Percentiles rank a stretch among this genome's conserved stretches.
Conservation (phyloP, 2,888 invertebrate genomes). For the Sphaerophoria rueppellii region DNA sequence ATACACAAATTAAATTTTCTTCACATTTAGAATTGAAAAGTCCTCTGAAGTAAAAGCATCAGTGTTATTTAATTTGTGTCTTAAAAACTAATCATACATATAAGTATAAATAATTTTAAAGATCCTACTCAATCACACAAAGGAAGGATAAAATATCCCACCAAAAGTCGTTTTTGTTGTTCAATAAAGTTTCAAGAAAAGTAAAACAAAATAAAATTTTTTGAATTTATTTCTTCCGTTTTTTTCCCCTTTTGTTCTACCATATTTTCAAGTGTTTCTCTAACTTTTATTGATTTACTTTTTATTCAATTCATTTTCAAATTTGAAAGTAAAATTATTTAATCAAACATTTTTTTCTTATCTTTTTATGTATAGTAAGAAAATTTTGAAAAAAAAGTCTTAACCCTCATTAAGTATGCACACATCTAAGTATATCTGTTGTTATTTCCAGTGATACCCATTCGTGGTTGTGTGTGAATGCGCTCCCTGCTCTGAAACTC, state of each 20-base stretch:
- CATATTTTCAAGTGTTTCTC: slow-evolving; percentile 9
- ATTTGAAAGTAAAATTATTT: slow-evolving; percentile 23
- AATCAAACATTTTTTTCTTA: slow-evolving; percentile 40
- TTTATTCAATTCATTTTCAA: slow-evolving; percentile 26
- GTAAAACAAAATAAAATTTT: slow-evolving; percentile 50
- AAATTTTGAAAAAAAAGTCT: slow-evolving; percentile 33
- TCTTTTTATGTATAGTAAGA: slow-evolving; percentile 61
- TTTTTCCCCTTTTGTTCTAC: slow-evolving; percentile 39
- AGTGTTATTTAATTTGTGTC: slow-evolving; percentile 29
- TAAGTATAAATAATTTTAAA: slow-evolving; percentile 2
- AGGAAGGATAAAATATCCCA: slow-evolving; percentile 47
- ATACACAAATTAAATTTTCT: slow-evolving; percentile 67
- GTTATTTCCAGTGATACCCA: slow-evolving; percentile 69
- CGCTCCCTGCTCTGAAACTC: slow-evolving; percentile 40
- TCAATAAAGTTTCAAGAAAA: slow-evolving; percentile 52
- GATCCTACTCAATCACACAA: slow-evolving; percentile 11
- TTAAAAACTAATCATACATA: slow-evolving; percentile 17
- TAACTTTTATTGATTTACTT: slow-evolving; percentile 40
- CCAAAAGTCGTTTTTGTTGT: slow-evolving; percentile 39
- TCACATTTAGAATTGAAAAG: slow-evolving; percentile 55
- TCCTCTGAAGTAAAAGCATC: slow-evolving; percentile 56
- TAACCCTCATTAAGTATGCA: slow-evolving; percentile 46
- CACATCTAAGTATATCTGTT: slow-evolving; percentile 50
- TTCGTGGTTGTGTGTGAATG: slow-evolving; percentile 73
- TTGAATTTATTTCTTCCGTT: slow-evolving; percentile 37